Conservation (phyloP, 2,888 invertebrate genomes). For the Heliconius ethilla region DNA sequence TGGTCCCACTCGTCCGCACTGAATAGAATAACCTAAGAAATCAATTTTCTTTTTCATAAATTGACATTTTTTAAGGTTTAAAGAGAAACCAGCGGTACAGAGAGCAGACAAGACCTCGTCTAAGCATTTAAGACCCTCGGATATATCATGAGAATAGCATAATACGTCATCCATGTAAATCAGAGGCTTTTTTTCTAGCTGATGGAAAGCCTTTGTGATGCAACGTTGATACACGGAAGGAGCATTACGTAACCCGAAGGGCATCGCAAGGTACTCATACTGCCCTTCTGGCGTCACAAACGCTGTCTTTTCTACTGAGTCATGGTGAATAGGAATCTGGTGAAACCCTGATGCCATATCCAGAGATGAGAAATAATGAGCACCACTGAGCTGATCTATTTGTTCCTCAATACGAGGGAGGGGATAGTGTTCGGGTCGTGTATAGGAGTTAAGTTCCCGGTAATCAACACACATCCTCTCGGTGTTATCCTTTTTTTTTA, state of each 20-base stretch:
- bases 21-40: constrained; percentile 40
- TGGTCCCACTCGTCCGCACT: constrained; percentile 40
- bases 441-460: constrained; percentile 49
- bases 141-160: constrained; percentile 33
- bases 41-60: constrained; percentile 43
- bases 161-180: constrained; percentile 47
- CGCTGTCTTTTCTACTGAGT: constrained; percentile 37
- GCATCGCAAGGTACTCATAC: constrained; percentile 43
- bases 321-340: constrained; percentile 46
- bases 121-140: constrained; percentile 36
- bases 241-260: constrained; percentile 43
- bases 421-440: constrained; percentile 45
- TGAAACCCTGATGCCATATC: constrained; percentile 35
- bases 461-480: constrained; percentile 48
- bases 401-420: constrained; percentile 30
- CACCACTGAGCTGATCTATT: constrained; percentile 27
- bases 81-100: constrained; percentile 41
- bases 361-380: constrained; percentile 31
- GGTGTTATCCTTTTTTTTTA: constrained; percentile 31
- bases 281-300: constrained; percentile 43
- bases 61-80: constrained; percentile 44
- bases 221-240: constrained; percentile 56
- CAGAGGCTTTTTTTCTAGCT: constrained; percentile 32
- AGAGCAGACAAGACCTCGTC: constrained; percentile 35
- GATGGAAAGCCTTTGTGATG: constrained; percentile 48